phyloP scores from a whole-genome alignment of 30 jellyfish, hydroid and myxozoan genomes.

The Chironex yamaguchii region DNA sequence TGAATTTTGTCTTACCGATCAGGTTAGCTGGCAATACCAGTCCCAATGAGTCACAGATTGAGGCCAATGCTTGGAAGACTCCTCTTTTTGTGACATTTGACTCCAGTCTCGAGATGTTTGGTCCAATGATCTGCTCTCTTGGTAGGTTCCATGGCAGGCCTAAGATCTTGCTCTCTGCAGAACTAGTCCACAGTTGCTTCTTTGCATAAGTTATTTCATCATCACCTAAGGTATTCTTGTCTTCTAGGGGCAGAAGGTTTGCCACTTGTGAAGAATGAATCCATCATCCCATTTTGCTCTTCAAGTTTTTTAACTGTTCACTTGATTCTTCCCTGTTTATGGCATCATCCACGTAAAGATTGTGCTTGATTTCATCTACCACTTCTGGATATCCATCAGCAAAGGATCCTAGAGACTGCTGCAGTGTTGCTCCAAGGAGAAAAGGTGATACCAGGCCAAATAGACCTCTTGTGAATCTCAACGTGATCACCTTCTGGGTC shows the following conservation, averaged over 20 bases:
- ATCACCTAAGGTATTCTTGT: background rate
- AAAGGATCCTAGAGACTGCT: conserved; percentile 19
- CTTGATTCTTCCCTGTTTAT: conserved; percentile 46
- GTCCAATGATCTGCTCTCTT: conserved; percentile 12
- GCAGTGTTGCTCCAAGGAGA: conserved; percentile 56
- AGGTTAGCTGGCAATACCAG: conserved; percentile 57
- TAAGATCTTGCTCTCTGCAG: conserved; percentile 34
- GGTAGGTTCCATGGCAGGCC: conserved; percentile 69
- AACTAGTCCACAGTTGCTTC: conserved; percentile 36
- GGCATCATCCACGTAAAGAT: conserved; percentile 72
- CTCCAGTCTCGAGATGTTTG: conserved; percentile 13
- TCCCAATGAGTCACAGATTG: conserved; percentile 69
- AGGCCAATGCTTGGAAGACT: conserved; percentile 47
- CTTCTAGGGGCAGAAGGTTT: conserved; percentile 36
- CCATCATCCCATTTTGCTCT: conserved; percentile 60
- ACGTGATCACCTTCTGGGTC: background rate
- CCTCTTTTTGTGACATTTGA: conserved; percentile 37
- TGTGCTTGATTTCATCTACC: conserved; percentile 38
- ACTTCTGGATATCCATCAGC: background rate
- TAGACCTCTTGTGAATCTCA: conserved; percentile 48
- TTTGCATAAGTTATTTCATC: conserved; percentile 45
- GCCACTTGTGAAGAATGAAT: conserved; percentile 72
- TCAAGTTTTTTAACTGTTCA: conserved; percentile 26
- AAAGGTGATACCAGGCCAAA: conserved; percentile 67
- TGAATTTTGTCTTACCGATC: conserved; percentile 30